Base-by-base conservation (phyloP, 2,888 invertebrate genomes). In the Drosophila borealis region DNA sequence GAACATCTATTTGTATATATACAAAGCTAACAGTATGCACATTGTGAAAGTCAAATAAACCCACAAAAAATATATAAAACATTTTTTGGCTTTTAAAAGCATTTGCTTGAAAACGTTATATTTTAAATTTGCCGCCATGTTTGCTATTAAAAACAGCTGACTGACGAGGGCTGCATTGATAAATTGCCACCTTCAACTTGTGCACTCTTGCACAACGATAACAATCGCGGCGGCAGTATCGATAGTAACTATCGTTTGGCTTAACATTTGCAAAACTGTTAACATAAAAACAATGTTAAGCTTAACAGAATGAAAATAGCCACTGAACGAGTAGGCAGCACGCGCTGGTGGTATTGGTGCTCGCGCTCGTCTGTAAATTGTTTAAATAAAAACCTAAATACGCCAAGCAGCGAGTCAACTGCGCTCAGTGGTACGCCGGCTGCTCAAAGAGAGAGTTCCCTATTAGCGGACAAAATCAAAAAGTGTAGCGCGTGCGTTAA, bases 341-440 rank as follows among this genome's bases (percentile, higher is more conserved):
- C 56, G 34, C 29, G 17, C 59, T 55, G 17, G 55, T 55, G 53
- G 57, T 59, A 60, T 59, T 63, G 25, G 13, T 77, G 44, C 59
- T 60, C 69, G 68, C 53, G 68, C 53, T 75, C 63, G 68, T 25
- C 19, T 54, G 34, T 34, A 57, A 74, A 64, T 75, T 75, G 74
- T 78, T 78, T 76, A 76, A 78, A 65, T 74, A 62, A 78, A 73
- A 69, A 54, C 56, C 68, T 78, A 75, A 77, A 75, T 72, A 77
- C 68, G 49, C 44, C 29, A 53, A 49, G 63, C 74, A 64, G 13
- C 69, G 74, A 78, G 64, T 60, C 74, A 50, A 57, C 56, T 51
- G 54, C 69, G 74, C 76, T 77, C 77, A 77, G 80, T 77, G 67
- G 71, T 69, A 59, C 77, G 77, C 77, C 77, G 77, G 77, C 77